Conservation (phyloP, 2,888 invertebrate species). For the Thymelicus lineola region DNA sequence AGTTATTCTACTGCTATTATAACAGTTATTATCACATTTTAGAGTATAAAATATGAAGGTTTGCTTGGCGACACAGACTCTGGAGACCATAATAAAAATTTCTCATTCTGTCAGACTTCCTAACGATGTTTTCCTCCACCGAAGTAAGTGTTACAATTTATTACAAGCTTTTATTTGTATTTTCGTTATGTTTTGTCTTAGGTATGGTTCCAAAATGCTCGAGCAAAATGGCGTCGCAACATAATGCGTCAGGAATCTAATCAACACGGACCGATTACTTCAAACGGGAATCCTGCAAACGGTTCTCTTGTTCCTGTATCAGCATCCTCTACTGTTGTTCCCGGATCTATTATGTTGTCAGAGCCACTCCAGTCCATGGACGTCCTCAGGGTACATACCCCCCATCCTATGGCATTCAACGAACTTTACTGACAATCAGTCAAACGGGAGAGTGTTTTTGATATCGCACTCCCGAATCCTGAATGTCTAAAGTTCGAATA, state of each 20-base stretch:
- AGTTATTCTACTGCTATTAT: too few species aligned
- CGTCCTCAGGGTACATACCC: conserved; percentile 71
- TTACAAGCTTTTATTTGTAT: too few species aligned
- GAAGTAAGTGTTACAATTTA: too few species aligned
- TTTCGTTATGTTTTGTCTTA: conserved; percentile 60
- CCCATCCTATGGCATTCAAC: conserved; percentile 69
- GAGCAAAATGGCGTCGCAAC: conserved; percentile 99
- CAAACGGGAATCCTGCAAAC: conserved; percentile 59
- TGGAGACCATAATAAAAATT: too few species aligned
- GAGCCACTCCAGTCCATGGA: conserved; percentile 70
- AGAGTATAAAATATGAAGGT: too few species aligned
- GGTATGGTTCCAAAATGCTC: conserved; percentile 99
- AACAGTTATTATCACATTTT: too few species aligned
- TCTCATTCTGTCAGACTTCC: too few species aligned
- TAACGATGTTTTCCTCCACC: too few species aligned
- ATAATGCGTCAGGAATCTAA: conserved; percentile 92
- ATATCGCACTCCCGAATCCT: conserved; percentile 22
- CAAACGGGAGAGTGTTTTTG: conserved; percentile 24
- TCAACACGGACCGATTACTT: conserved; percentile 50
- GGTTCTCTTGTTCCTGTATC: conserved; percentile 54
- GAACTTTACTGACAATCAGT: conserved; percentile 69
- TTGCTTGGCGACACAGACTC: too few species aligned
- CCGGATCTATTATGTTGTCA: conserved; percentile 59
- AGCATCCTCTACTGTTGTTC: conserved; percentile 52
- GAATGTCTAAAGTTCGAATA: conserved; percentile 26